Base-by-base conservation (phyloP, 2,113 vertebrate species). In the Colaptes auratus region DNA sequence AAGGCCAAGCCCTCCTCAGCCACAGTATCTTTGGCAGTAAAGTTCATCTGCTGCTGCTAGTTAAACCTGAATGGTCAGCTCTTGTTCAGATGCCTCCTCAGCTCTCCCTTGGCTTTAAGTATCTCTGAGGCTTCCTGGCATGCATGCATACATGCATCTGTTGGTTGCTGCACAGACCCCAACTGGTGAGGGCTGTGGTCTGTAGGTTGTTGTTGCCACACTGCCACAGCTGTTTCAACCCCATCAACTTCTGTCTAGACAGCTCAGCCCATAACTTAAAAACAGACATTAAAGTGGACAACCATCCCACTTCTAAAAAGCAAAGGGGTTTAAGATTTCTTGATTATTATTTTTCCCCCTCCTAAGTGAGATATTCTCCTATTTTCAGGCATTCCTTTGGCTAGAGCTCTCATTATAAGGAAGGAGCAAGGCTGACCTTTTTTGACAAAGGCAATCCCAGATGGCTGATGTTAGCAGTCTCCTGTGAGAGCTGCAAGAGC, bases 61-160 rank as follows among this genome's bases (percentile, higher is more conserved):
- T 10, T 44, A 48, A 33, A 39, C 25, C 1, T 2, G 25, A 12
- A 25, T 46, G 65, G 42, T 67, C 60, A 82, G 48, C 70, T 73
- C 55, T 78, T 55, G 53, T n/a, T 42, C 17, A 21, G 48, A 5
- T 67, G 60, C 9, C 35, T 89, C 39, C 31, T 73, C 48, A 46
- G 8, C 42, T 20, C 31, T 44, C 30, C 36, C 21, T 63, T 73
- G 31, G 18, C 53, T 67, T 69, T 28, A 31, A 15, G 15, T 33
- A 42, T 48, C 53, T 53, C n/a, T 52, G 72, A 50, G 13, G 46
- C 69, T 84, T 15, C 50, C 65, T 70, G 67, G 46, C 1, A 0
- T 61, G 23, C 27, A 0, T 35, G 24, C 17, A 2, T 63, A 1
- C 14, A 0, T 50, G 20, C 70, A 4, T 17, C 3, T n/a, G 33